Evolutionary conservation across 2,888 invertebrate species (phyloP).

Genomic region (Xestia rhomboidea): DNA sequence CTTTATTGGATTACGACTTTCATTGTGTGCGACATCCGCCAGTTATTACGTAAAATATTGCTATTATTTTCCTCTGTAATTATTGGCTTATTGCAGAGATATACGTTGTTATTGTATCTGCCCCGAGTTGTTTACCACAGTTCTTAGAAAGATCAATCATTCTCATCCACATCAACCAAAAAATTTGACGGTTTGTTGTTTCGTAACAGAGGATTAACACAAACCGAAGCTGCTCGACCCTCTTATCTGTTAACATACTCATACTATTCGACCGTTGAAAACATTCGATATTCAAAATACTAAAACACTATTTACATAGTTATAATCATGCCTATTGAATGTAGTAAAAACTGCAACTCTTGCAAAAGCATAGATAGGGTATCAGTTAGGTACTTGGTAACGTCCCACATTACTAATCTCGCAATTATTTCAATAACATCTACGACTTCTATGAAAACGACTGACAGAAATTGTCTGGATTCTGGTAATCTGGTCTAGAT

Average conservation of each 20-base stretch:
- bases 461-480: background rate
- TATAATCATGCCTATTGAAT: background rate
- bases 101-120: constrained; percentile 17
- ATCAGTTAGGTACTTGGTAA: background rate
- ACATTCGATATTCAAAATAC: constrained; percentile 14
- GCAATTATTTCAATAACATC: background rate
- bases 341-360: constrained; percentile 18
- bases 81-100: constrained; percentile 23
- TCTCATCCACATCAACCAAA: background rate
- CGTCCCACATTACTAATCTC: constrained; percentile 17
- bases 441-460: constrained; percentile 1
- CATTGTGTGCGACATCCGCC: constrained; percentile 68
- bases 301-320: constrained; percentile 13
- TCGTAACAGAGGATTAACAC: background rate
- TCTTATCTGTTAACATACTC: constrained; percentile 11
- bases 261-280: constrained; percentile 18
- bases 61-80: constrained; percentile 51
- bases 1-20: constrained; percentile 78
- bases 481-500: no score
- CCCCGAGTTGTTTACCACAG: constrained; percentile 9
- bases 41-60: constrained; percentile 64
- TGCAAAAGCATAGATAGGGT: constrained; percentile 18
- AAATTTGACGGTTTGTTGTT: background rate
- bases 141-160: constrained; percentile 11
- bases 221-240: constrained; percentile 14